These are phyloP conservation scores for Hydrotaea cyrtoneurina DNA, from an alignment of 2,888 invertebrate genomes.

Conservation along the genomic window DNA sequence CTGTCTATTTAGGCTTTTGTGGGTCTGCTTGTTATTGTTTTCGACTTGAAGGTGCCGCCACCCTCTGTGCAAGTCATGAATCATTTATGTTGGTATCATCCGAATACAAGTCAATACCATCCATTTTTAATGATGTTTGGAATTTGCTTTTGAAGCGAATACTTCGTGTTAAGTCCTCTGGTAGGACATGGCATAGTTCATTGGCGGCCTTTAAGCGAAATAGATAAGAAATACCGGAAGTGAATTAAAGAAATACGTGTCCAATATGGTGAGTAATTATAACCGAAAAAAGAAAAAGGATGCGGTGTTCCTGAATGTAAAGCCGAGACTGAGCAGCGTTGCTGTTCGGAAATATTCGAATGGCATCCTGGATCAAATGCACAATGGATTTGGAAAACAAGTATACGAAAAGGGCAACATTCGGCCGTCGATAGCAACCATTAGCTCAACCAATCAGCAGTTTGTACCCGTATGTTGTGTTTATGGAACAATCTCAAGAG, in stretches of 20 bases:
- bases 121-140: slow-evolving; percentile 31
- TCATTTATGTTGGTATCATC: slow-evolving; percentile 7
- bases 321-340: slow-evolving; percentile 74
- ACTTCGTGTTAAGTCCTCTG: slow-evolving; percentile 11
- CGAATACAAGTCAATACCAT: slow-evolving; percentile 26
- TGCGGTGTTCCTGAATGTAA: slow-evolving; percentile 78
- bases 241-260: neutral
- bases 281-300: slow-evolving; percentile 76
- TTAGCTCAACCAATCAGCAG: slow-evolving; percentile 73
- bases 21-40: neutral
- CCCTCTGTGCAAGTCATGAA: neutral
- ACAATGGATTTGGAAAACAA: slow-evolving; percentile 71
- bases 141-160: neutral
- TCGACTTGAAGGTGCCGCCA: neutral
- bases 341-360: slow-evolving; percentile 76
- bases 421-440: slow-evolving; percentile 73
- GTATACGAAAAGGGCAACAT: slow-evolving; percentile 66
- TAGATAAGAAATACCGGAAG: neutral
- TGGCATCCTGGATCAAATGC: slow-evolving; percentile 74
- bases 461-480: slow-evolving; percentile 72
- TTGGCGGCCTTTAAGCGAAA: neutral
- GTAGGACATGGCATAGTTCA: neutral
- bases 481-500: too few species aligned
- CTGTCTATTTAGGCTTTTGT: neutral
- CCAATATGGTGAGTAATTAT: slow-evolving; percentile 74